These are phyloP conservation scores for Cecropterus lyciades DNA, from an alignment of 1,140 invertebrate genomes.

Conservation along the genomic window DNA sequence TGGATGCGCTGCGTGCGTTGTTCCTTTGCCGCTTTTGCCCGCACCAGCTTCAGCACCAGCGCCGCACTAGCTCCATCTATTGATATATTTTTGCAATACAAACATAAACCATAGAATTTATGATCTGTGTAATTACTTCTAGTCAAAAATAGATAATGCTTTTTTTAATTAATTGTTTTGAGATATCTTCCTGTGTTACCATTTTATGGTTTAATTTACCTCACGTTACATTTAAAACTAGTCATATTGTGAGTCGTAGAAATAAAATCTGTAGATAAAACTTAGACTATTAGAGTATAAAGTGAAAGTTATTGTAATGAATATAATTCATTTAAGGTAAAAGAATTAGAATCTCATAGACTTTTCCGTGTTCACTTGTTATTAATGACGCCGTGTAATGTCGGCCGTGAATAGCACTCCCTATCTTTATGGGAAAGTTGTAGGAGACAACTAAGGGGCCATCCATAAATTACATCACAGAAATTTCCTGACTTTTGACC, in stretches of 20 bases:
- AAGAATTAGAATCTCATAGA: constrained; percentile 32
- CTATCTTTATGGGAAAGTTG: too few relatives aligned
- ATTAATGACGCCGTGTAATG: too few relatives aligned
- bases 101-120: neutral
- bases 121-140: neutral
- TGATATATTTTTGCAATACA: constrained; percentile 2
- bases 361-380: constrained; percentile 37
- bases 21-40: constrained; percentile 66
- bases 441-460: too few relatives aligned
- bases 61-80: constrained; percentile 57
- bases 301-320: constrained; percentile 56
- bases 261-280: constrained; percentile 11
- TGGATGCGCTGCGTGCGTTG: constrained; percentile 69
- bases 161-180: constrained; percentile 4
- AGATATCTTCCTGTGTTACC: constrained; percentile 17
- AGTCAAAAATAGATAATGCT: constrained; percentile 37
- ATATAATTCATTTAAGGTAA: constrained; percentile 55
- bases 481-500: too few relatives aligned
- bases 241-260: constrained; percentile 22
- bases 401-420: too few relatives aligned
- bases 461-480: too few relatives aligned
- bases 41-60: constrained; percentile 65
- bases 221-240: constrained; percentile 17
- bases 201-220: neutral
- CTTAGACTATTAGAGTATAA: constrained; percentile 15